Evolutionary conservation across 2,888 invertebrate genomes (phyloP).

Genomic region (Drosophila austrosaltans): DNA sequence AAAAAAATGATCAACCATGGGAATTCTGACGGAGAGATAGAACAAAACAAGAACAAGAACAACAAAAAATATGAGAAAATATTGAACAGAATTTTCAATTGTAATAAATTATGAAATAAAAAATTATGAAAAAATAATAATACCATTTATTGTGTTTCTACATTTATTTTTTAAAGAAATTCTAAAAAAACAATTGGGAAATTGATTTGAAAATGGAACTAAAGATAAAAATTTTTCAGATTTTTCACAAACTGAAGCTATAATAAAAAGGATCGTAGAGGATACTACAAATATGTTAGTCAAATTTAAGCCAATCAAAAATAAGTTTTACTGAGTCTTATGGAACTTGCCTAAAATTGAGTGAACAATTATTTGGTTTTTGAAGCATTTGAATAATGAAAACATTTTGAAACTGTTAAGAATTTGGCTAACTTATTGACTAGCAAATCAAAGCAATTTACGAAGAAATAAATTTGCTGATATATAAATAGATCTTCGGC

Average conservation of each 20-base stretch:
- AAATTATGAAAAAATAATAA: slow-evolving; percentile 67
- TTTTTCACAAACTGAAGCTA: too few relatives aligned
- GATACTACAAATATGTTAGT: not conserved
- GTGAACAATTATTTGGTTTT: too few relatives aligned
- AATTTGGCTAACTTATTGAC: too few relatives aligned
- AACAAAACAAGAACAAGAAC: slow-evolving; percentile 36
- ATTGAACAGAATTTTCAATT: slow-evolving; percentile 82
- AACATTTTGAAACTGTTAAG: too few relatives aligned
- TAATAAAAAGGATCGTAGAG: not conserved
- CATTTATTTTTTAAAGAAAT: not conserved
- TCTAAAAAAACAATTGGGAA: too few relatives aligned
- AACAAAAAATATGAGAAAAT: slow-evolving; percentile 54
- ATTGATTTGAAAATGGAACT: not conserved
- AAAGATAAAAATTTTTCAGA: not conserved
- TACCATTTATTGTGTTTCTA: slow-evolving; percentile 6
- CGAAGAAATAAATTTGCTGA: too few relatives aligned
- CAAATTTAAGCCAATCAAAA: too few relatives aligned
- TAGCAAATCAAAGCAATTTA: too few relatives aligned
- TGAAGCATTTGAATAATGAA: too few relatives aligned
- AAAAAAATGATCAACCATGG: slow-evolving; percentile 43
- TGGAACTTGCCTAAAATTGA: too few relatives aligned
- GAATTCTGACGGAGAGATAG: slow-evolving; percentile 25
- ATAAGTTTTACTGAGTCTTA: too few relatives aligned
- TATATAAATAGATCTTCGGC: too few relatives aligned
- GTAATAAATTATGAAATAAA: slow-evolving; percentile 82